These are phyloP conservation scores for Lagocephalus sceleratus DNA, from an alignment of 2,797 vertebrate species.

Conservation along the genomic window DNA sequence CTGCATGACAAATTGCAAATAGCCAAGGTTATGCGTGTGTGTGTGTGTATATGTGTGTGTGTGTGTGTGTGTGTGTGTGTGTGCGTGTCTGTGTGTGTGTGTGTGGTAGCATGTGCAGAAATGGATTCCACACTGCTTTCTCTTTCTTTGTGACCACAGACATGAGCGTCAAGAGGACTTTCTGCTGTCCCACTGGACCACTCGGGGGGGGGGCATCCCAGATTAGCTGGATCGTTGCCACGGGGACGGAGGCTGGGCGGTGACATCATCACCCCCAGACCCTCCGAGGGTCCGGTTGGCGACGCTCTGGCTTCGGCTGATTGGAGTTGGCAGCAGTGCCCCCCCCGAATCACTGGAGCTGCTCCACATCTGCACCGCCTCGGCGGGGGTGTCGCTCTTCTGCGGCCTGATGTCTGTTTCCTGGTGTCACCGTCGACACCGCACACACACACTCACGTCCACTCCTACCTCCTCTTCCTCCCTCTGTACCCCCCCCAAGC, in stretches of 20 bases:
- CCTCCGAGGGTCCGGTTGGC: constrained; percentile 56
- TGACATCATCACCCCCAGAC: constrained; percentile 77
- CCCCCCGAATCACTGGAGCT: constrained; percentile 40
- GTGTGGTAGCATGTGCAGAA: constrained; percentile 26
- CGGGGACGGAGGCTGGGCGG: constrained; percentile 59
- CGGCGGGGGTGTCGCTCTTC: constrained; percentile 33
- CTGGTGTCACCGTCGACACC: no score
- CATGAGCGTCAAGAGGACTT: constrained; percentile 71
- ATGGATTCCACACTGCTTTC: constrained; percentile 50
- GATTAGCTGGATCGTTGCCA: constrained; percentile 78
- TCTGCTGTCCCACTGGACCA: constrained; percentile 67
- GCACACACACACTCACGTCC: no score
- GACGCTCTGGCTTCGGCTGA: constrained; percentile 54
- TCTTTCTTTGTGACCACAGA: constrained; percentile 57
- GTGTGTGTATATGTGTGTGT: constrained; percentile 10
- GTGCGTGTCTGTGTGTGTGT: constrained; percentile 14
- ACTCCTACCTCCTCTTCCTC: no score
- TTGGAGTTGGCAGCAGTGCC: constrained; percentile 60
- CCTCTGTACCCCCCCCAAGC: no score
- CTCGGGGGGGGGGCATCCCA: constrained; percentile 73
- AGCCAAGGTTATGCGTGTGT: constrained; percentile 59
- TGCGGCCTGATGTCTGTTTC: constrained; percentile 20
- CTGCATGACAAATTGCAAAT: constrained; percentile 75
- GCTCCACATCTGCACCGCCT: constrained; percentile 37
- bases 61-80: constrained; percentile 15